A percentile compares a stretch with the other conserved stretches of the same genome.
phyloP scores from a whole-genome alignment of 2,113 vertebrate species.

The Corynorhinus townsendii region DNA sequence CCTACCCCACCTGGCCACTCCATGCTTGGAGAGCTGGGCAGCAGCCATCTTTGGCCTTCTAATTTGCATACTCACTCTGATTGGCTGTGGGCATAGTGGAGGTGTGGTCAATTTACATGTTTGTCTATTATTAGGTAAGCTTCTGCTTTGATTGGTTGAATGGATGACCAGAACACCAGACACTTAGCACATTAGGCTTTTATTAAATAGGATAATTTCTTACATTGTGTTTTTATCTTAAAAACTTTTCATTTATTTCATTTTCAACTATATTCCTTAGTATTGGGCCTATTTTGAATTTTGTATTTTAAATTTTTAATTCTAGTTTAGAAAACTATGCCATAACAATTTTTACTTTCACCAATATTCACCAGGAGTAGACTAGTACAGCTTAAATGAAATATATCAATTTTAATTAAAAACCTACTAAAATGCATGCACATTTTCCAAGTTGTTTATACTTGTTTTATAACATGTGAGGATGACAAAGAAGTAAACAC shows the following conservation, averaged over 20 bases:
- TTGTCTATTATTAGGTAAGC: too few species aligned
- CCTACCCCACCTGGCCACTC: too few species aligned
- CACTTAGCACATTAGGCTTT: too few species aligned
- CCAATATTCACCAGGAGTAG: neutral
- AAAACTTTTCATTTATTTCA: neutral
- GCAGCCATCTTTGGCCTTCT: too few species aligned
- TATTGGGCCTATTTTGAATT: neutral
- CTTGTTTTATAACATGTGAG: neutral
- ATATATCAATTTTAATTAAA: neutral
- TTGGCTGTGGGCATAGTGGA: too few species aligned
- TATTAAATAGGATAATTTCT: neutral
- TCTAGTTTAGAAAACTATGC: neutral
- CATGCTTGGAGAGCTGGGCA: too few species aligned
- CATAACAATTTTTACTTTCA: neutral
- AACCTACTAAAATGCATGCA: neutral
- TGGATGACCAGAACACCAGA: too few species aligned
- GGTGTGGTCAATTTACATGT: too few species aligned
- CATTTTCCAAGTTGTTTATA: neutral
- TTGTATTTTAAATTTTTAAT: neutral
- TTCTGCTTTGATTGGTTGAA: too few species aligned
- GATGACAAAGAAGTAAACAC: neutral
- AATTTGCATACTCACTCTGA: too few species aligned
- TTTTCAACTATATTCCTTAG: neutral
- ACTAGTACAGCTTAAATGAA: neutral
- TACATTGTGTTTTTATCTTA: neutral